phyloP scores from a whole-genome alignment of 2,888 invertebrate genomes.

The Meliscaeva auricollis region DNA sequence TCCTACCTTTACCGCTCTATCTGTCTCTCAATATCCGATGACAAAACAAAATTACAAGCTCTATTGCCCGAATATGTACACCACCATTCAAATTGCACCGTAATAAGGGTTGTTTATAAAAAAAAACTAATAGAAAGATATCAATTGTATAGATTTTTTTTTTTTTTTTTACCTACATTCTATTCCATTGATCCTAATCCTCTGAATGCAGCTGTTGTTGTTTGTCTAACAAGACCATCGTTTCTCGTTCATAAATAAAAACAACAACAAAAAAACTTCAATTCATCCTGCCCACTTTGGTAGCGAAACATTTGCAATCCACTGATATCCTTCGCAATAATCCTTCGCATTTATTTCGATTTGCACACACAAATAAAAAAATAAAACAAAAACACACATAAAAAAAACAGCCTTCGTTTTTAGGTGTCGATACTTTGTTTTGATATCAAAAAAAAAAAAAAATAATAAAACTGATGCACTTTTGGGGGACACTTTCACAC shows the following conservation, averaged over 20 bases:
- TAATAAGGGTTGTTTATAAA: conserved; percentile 25
- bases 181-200: conserved; percentile 69
- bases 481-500: conserved; percentile 46
- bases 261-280: conserved; percentile 36
- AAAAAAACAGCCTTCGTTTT: conserved; percentile 22
- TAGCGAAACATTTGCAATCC: conserved; percentile 66
- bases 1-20: too few species aligned
- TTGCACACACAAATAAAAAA: conserved; percentile 19
- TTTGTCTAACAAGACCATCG: conserved; percentile 59
- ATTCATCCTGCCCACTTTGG: conserved; percentile 43
- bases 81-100: conserved; percentile 34
- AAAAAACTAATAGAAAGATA: not conserved
- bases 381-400: not conserved
- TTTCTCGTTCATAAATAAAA: conserved; percentile 18
- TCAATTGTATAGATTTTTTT: conserved; percentile 13
- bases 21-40: not conserved
- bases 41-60: conserved; percentile 2
- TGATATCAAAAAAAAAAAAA: not conserved
- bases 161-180: conserved; percentile 65
- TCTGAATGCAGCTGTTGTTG: conserved; percentile 69
- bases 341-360: conserved; percentile 54
- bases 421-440: conserved; percentile 52
- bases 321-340: conserved; percentile 74
- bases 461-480: conserved; percentile 52
- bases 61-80: conserved; percentile 34